Conservation (phyloP, 2,113 vertebrate species). For the Turnix velox region DNA sequence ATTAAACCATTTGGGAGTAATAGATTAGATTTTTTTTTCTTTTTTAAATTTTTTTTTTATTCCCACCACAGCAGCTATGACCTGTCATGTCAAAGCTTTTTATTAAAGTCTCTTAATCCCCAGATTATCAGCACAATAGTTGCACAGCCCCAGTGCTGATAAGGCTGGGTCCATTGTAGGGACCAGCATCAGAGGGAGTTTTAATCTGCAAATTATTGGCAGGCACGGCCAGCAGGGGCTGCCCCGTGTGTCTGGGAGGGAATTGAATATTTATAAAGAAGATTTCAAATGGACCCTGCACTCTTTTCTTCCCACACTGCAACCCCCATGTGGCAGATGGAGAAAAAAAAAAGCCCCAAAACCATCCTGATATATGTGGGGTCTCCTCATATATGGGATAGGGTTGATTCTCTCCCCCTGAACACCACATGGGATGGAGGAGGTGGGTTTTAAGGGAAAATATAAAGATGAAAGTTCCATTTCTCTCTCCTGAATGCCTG, state of each 20-base stretch:
- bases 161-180: conserved; percentile 41
- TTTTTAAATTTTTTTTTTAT: neutral
- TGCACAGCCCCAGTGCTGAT: conserved; percentile 40
- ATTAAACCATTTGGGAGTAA: conserved; percentile 22
- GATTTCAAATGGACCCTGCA: conserved; percentile 35
- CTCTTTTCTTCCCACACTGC: neutral
- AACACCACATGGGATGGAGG: neutral
- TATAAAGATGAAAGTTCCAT: neutral
- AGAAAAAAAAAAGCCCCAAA: neutral
- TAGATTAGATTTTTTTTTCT: neutral
- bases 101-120: conserved; percentile 63
- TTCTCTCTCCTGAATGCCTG: neutral
- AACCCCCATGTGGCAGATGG: neutral
- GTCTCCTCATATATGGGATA: neutral
- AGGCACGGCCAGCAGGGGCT: conserved; percentile 37
- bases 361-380: too few relatives aligned
- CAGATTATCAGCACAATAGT: conserved; percentile 60
- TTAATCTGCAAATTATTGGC: conserved; percentile 55
- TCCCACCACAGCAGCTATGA: neutral
- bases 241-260: conserved; percentile 15
- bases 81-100: conserved; percentile 57
- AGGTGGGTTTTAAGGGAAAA: neutral
- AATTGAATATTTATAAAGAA: conserved; percentile 51
- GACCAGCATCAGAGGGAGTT: conserved; percentile 30
- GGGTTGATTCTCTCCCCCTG: neutral